Conservation (phyloP, 2,888 invertebrate species). For the Eucera pruinosa region DNA sequence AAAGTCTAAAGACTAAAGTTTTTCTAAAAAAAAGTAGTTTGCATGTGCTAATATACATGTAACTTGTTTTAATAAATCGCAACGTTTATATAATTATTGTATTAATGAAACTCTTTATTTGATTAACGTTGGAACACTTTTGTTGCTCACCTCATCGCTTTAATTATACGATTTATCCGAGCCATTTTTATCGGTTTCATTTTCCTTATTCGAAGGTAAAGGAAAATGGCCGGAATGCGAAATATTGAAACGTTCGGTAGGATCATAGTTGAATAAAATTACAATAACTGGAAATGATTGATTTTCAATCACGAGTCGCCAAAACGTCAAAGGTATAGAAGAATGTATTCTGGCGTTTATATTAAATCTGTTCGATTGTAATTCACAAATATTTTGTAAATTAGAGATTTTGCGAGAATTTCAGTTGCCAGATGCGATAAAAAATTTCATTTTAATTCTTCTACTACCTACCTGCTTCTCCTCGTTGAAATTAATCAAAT, state of each 20-base stretch:
- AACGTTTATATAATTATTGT: no score
- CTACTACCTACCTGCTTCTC: no score
- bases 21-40: no score
- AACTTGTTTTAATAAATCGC: no score
- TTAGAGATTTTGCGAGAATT: background rate
- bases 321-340: background rate
- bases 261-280: background rate
- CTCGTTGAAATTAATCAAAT: no score
- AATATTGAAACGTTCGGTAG: background rate
- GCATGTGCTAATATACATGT: no score
- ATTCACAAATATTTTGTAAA: conserved; percentile 10
- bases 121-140: no score
- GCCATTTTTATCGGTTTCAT: background rate
- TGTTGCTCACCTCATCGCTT: no score
- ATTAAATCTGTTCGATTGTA: conserved; percentile 12
- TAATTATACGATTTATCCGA: background rate
- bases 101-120: no score
- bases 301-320: background rate
- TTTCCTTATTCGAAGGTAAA: background rate
- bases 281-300: conserved; percentile 26
- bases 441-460: no score
- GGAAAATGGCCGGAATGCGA: no score
- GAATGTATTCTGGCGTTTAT: background rate
- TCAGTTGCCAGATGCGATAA: background rate
- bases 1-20: no score